phyloP scores from a whole-genome alignment of 2,113 vertebrate genomes.

The Macrotus californicus region DNA sequence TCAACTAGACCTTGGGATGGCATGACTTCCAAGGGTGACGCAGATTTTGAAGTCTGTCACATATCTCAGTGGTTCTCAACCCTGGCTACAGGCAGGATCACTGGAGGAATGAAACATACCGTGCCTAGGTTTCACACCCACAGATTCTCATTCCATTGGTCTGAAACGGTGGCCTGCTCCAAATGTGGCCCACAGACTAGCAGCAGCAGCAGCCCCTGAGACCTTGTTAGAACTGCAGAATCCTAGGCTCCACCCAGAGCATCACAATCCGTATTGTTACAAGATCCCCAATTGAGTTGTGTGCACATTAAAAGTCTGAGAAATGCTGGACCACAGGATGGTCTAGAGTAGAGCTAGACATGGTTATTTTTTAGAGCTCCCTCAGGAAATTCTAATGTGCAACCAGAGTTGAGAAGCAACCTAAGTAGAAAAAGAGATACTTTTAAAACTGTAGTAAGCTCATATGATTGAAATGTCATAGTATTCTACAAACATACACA shows the following conservation, averaged over 20 bases:
- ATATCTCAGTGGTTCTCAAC: neutral
- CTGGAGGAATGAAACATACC: neutral
- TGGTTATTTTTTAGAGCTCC: neutral
- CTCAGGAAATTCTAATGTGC: neutral
- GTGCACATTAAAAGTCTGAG: neutral
- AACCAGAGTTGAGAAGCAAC: neutral
- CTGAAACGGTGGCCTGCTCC: neutral
- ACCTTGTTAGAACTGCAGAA: neutral
- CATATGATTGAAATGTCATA: neutral
- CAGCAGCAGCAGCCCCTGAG: neutral
- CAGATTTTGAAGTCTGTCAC: neutral
- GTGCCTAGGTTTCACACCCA: neutral
- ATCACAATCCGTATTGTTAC: neutral
- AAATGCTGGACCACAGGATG: neutral
- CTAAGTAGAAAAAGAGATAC: neutral
- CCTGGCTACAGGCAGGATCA: neutral
- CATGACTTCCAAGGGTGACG: neutral
- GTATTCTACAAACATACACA: neutral
- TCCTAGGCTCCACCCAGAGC: neutral
- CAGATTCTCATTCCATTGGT: neutral
- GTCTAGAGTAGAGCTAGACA: neutral
- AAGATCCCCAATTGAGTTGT: neutral
- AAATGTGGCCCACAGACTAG: neutral
- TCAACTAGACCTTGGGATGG: neutral
- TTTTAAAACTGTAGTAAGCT: conserved; percentile 3